These are phyloP conservation scores for Dendrolimus kikuchii DNA, from an alignment of 1,140 invertebrate genomes.

Conservation along the genomic window DNA sequence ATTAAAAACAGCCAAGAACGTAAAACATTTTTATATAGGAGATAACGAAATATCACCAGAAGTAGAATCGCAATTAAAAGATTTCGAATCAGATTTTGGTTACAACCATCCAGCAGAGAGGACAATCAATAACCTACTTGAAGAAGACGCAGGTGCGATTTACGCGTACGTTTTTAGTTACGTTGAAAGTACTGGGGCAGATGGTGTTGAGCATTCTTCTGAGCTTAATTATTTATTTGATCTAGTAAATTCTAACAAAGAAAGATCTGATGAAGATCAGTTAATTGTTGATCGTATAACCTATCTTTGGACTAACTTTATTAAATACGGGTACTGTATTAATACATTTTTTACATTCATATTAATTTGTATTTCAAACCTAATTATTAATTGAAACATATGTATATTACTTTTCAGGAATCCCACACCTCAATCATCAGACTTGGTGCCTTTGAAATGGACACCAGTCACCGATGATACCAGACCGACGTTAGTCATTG, in stretches of 20 bases:
- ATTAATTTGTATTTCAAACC: slow-evolving; percentile 3
- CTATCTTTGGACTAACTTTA: slow-evolving; percentile 51
- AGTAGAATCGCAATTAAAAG: slow-evolving; percentile 26
- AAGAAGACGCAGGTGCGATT: slow-evolving; percentile 42
- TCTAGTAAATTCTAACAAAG: slow-evolving; percentile 7
- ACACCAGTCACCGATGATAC: slow-evolving; percentile 22
- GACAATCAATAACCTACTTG: slow-evolving; percentile 34
- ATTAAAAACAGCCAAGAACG: slow-evolving; percentile 26
- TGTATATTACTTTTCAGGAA: slow-evolving; percentile 39
- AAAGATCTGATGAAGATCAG: slow-evolving; percentile 25
- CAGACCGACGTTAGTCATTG: slow-evolving; percentile 46
- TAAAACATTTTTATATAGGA: slow-evolving; percentile 53
- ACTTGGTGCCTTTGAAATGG: slow-evolving; percentile 40
- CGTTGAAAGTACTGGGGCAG: slow-evolving; percentile 19
- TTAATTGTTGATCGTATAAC: slow-evolving; percentile 33
- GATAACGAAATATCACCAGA: slow-evolving; percentile 35
- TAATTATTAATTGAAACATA: background rate
- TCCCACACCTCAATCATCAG: slow-evolving; percentile 38
- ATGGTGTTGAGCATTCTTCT: slow-evolving; percentile 30
- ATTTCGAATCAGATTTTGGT: slow-evolving; percentile 49
- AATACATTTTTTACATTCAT: slow-evolving; percentile 1
- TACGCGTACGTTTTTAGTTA: slow-evolving; percentile 56
- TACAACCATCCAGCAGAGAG: slow-evolving; percentile 48
- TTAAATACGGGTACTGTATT: slow-evolving; percentile 50
- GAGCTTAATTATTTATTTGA: slow-evolving; percentile 52